phyloP scores from a whole-genome alignment of 2,113 vertebrate genomes.

The Zootoca vivipara region DNA sequence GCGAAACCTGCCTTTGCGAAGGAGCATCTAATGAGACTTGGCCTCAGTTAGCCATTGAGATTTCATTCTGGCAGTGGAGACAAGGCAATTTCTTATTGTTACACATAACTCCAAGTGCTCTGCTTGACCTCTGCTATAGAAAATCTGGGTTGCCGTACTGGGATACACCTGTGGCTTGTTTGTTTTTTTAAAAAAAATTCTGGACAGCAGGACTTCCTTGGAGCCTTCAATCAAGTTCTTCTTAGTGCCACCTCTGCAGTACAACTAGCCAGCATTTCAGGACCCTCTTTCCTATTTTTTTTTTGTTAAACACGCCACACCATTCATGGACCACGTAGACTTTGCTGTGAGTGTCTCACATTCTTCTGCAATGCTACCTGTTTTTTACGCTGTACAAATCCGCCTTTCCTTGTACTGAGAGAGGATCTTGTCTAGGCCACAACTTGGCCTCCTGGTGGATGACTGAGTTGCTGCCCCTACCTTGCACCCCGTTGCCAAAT shows the following conservation, averaged over 20 bases:
- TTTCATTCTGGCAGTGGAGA: conserved; percentile 11
- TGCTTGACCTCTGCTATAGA: neutral
- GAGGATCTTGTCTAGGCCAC: neutral
- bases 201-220: neutral
- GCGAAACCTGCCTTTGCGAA: conserved; percentile 8
- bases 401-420: neutral
- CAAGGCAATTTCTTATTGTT: neutral
- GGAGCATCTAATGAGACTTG: rapidly evolving
- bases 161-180: neutral
- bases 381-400: neutral
- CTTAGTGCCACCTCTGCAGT: neutral
- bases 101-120: neutral
- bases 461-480: neutral
- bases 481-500: neutral
- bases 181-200: neutral
- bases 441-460: neutral
- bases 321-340: neutral
- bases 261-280: neutral
- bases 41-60: neutral
- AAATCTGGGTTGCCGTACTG: neutral
- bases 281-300: neutral
- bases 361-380: neutral
- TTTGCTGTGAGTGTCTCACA: neutral
- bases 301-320: neutral
- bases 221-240: conserved; percentile 22